These are phyloP conservation scores for Eilema sororculum DNA, from an alignment of 2,888 invertebrate genomes.

Conservation along the genomic window DNA sequence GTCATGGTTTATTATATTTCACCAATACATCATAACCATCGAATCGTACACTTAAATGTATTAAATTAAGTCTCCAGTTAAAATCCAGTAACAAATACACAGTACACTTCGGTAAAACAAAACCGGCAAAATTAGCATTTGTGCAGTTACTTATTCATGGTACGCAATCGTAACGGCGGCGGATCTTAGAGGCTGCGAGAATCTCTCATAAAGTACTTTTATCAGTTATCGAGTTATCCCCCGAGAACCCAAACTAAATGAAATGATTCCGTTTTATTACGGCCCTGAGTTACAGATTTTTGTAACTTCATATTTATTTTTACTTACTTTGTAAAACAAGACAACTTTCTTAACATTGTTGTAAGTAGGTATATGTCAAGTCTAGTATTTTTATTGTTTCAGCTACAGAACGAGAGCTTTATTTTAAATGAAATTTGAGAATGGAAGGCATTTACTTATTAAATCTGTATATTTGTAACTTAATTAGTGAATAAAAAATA, in stretches of 20 bases:
- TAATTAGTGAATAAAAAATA: neutral
- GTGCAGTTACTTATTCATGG: conserved; percentile 16
- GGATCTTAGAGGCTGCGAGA: conserved; percentile 19
- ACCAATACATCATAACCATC: too few relatives aligned
- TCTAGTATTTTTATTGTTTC: neutral
- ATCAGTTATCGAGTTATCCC: conserved; percentile 47
- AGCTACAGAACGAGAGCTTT: neutral
- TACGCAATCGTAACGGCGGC: conserved; percentile 14
- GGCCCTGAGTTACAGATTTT: conserved; percentile 27
- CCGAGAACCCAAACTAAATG: conserved; percentile 38
- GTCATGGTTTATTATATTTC: too few relatives aligned
- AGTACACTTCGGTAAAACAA: neutral
- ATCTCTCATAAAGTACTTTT: conserved; percentile 39
- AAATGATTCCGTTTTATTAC: conserved; percentile 46
- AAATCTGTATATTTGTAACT: neutral
- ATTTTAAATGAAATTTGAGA: neutral
- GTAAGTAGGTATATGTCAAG: neutral
- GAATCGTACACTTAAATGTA: too few relatives aligned
- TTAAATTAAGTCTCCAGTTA: neutral
- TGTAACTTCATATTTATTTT: conserved; percentile 20
- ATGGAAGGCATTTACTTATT: neutral
- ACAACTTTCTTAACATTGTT: conserved; percentile 1
- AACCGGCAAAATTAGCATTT: conserved; percentile 20
- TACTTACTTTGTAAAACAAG: conserved; percentile 19
- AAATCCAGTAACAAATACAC: neutral